These are phyloP conservation scores for Saccostrea cuccullata DNA, from an alignment of 1,140 invertebrate species.

Conservation along the genomic window DNA sequence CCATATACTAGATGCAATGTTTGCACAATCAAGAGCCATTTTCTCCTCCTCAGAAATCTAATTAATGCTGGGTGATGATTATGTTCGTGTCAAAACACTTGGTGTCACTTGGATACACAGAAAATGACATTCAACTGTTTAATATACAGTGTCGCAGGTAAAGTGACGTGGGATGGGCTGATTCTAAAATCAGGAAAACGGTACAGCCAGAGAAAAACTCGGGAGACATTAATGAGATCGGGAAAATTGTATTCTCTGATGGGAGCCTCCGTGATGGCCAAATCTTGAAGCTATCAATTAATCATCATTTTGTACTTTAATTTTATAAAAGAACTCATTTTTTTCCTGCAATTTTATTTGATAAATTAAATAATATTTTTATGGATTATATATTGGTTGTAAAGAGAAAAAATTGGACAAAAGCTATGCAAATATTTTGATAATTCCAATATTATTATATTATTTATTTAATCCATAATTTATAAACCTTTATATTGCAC, in stretches of 20 bases:
- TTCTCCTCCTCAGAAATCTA: background rate
- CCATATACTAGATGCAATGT: background rate
- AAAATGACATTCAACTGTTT: slow-evolving; percentile 17
- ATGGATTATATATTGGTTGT: background rate
- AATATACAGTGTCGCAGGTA: background rate
- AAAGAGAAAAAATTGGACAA: background rate
- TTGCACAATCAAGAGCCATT: background rate
- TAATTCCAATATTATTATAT: no score
- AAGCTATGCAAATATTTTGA: no score
- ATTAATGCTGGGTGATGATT: slow-evolving; percentile 22
- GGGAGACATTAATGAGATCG: background rate
- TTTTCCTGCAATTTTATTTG: background rate
- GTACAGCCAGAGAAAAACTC: background rate
- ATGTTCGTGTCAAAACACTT: slow-evolving; percentile 29
- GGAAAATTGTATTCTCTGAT: slow-evolving; percentile 12
- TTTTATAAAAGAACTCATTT: background rate
- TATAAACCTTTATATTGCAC: no score
- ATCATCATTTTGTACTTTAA: background rate
- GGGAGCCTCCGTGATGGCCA: background rate
- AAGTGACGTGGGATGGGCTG: background rate
- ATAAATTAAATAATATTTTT: background rate
- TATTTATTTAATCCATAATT: no score
- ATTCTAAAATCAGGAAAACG: background rate
- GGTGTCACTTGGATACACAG: background rate
- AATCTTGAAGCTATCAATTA: slow-evolving; percentile 5